Evolutionary conservation across 2,797 vertebrate genomes (phyloP).

Genomic region (Leuciscus waleckii): DNA sequence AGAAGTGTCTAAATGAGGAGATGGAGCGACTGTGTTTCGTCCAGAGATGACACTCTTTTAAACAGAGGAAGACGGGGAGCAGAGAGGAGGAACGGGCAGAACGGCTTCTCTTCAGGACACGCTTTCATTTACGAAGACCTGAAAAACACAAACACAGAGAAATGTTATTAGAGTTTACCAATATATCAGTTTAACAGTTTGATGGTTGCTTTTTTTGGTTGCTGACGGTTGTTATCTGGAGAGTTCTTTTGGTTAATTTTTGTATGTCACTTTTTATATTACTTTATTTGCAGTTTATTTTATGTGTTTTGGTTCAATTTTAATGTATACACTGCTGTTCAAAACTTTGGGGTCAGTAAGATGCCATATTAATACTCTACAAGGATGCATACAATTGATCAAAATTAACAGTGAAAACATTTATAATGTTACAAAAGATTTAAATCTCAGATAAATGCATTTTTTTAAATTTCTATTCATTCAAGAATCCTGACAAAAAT

Average conservation of each 20-base stretch:
- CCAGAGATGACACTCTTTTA: background rate
- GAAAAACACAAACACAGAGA: constrained; percentile 60
- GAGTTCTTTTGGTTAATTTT: background rate
- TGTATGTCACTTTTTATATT: background rate
- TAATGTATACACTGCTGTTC: background rate
- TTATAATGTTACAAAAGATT: background rate
- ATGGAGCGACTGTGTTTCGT: constrained; percentile 56
- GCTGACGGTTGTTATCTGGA: background rate
- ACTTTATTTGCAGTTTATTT: background rate
- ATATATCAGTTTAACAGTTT: background rate
- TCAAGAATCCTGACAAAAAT: background rate
- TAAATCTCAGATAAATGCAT: background rate
- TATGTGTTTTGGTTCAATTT: background rate
- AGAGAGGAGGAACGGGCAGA: constrained; percentile 60
- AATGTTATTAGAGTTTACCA: constrained; percentile 23
- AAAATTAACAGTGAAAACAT: background rate
- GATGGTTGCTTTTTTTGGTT: too few relatives aligned
- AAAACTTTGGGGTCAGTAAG: too few relatives aligned
- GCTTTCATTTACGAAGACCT: constrained; percentile 84
- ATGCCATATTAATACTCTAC: background rate
- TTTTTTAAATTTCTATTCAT: background rate
- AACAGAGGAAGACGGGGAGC: background rate
- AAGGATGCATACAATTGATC: too few relatives aligned
- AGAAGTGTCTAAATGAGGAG: constrained; percentile 59
- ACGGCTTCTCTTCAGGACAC: constrained; percentile 49